These are phyloP conservation scores for Drosophila repleta DNA, from an alignment of 1,140 invertebrate genomes.

Conservation along the genomic window DNA sequence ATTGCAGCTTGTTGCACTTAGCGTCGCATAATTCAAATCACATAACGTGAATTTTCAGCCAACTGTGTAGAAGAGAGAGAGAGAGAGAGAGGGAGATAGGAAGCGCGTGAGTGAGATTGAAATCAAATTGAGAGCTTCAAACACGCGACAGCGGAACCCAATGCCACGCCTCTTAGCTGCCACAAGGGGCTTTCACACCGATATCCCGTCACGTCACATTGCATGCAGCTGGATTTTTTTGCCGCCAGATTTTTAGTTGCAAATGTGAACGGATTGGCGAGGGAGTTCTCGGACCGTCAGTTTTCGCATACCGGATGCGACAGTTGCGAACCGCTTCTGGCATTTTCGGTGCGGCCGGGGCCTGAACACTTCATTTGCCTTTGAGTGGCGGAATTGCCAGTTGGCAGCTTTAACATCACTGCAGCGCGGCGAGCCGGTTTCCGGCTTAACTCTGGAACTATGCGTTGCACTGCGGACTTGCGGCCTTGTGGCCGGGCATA, in stretches of 20 bases:
- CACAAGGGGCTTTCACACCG: constrained; percentile 15
- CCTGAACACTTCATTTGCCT: constrained; percentile 63
- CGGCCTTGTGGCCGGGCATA: constrained; percentile 28
- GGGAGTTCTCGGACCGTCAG: constrained; percentile 26
- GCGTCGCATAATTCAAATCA: constrained; percentile 58
- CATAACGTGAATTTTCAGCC: constrained; percentile 57
- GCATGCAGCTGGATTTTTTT: constrained; percentile 15
- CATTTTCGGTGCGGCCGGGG: constrained; percentile 24
- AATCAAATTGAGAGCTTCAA: constrained; percentile 45
- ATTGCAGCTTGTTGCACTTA: constrained; percentile 65
- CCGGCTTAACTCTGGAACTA: constrained; percentile 22
- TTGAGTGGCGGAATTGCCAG: constrained; percentile 51
- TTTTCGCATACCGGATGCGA: constrained; percentile 47
- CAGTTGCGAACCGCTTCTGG: constrained; percentile 57
- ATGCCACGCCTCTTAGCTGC: constrained; percentile 46
- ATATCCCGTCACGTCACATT: constrained; percentile 38
- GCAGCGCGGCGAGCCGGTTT: constrained; percentile 13
- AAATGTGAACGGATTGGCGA: constrained; percentile 15
- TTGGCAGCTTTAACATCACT: constrained; percentile 5
- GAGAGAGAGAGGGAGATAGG: neutral
- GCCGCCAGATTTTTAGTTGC: constrained; percentile 11
- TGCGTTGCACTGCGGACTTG: constrained; percentile 24
- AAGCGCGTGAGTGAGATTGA: constrained; percentile 17
- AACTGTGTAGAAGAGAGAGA: constrained; percentile 35
- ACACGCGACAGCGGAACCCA: constrained; percentile 50